These are phyloP conservation scores for Orbicella faveolata DNA, from an alignment of 64 coral and sea anemone genomes.

Conservation along the genomic window DNA sequence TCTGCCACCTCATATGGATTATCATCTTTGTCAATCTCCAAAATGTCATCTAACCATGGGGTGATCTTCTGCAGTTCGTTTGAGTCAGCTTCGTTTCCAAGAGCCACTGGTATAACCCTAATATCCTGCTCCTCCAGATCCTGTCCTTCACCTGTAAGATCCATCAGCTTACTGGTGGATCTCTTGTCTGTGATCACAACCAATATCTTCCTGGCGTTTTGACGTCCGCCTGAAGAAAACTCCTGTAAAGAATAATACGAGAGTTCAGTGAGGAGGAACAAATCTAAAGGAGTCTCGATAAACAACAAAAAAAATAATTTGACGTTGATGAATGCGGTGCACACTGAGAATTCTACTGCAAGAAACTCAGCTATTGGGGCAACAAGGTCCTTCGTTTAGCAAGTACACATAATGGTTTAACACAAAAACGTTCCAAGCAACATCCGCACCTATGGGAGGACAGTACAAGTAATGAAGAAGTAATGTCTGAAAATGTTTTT, in stretches of 20 bases:
- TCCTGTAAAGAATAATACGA: not conserved
- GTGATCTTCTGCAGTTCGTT: constrained; percentile 50
- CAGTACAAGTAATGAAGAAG: too few relatives aligned
- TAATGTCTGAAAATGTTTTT: too few relatives aligned
- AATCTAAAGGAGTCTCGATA: not conserved
- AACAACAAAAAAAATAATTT: too few relatives aligned
- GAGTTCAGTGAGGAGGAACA: not conserved
- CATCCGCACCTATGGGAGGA: too few relatives aligned
- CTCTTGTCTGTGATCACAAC: constrained; percentile 48
- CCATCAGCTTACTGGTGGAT: constrained; percentile 19
- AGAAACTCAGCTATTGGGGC: too few relatives aligned
- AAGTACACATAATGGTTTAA: too few relatives aligned
- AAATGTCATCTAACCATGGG: constrained; percentile 29
- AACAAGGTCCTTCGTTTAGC: too few relatives aligned
- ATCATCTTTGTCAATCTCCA: constrained; percentile 46
- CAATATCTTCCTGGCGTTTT: constrained; percentile 29
- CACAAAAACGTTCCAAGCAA: too few relatives aligned
- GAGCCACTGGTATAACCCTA: constrained; percentile 46
- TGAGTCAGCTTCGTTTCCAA: constrained; percentile 39
- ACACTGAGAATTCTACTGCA: too few relatives aligned
- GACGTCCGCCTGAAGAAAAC: constrained; percentile 25
- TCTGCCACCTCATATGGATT: constrained; percentile 29
- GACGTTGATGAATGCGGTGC: too few relatives aligned
- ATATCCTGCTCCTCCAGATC: constrained; percentile 28
- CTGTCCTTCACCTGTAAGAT: constrained; percentile 11